phyloP scores from a whole-genome alignment of 2,888 invertebrate species.

The Drosophila kambysellisi region DNA sequence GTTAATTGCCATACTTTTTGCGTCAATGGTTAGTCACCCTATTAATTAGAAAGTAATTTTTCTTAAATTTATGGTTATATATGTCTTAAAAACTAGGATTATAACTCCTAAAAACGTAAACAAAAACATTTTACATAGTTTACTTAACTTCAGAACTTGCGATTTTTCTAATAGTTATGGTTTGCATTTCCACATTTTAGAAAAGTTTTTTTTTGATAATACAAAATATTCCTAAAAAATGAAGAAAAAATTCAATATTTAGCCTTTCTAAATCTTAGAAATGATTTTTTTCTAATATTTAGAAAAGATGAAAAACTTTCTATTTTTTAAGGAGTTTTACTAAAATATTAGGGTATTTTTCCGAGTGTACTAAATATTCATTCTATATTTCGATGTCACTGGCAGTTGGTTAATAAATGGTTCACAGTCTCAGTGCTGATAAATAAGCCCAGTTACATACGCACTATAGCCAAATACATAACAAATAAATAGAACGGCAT shows the following conservation, averaged over 20 bases:
- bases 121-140: background rate
- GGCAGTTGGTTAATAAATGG: conserved; percentile 29
- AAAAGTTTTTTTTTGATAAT: too few relatives aligned
- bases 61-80: background rate
- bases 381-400: conserved; percentile 5
- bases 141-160: too few relatives aligned
- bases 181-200: too few relatives aligned
- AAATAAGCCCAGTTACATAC: conserved; percentile 31
- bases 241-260: too few relatives aligned
- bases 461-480: conserved; percentile 23
- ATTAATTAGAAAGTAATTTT: background rate
- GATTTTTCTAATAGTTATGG: too few relatives aligned
- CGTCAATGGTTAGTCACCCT: background rate
- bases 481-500: conserved; percentile 59
- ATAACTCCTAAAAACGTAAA: background rate
- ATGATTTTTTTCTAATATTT: background rate
- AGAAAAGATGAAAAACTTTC: background rate
- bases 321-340: background rate
- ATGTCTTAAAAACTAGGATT: background rate
- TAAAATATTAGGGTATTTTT: background rate
- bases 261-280: background rate
- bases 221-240: too few relatives aligned
- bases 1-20: background rate
- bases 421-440: conserved; percentile 23
- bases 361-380: background rate